Evolutionary conservation across 2,888 invertebrate genomes (phyloP).

Genomic region (Ellobium chinense): DNA sequence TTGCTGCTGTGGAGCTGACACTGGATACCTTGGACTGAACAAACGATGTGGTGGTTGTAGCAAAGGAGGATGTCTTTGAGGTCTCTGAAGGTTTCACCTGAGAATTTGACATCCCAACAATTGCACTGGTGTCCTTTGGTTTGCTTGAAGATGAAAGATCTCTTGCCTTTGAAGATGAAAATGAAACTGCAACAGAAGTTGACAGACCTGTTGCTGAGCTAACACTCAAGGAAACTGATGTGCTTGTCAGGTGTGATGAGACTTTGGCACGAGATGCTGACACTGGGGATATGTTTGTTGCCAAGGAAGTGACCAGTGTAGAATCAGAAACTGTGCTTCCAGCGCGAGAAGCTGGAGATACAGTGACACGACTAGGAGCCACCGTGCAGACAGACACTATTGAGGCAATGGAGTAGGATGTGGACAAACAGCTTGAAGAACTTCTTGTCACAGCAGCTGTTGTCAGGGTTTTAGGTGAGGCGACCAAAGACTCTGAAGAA

Average conservation of each 20-base stretch:
- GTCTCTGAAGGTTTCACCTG: background rate
- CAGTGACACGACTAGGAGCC: too few relatives aligned
- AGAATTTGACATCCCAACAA: background rate
- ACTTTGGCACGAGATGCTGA: too few relatives aligned
- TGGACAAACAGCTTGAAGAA: background rate
- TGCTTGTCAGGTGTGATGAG: too few relatives aligned
- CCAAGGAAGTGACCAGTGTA: background rate
- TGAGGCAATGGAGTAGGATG: conserved; percentile 11
- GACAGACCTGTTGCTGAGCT: too few relatives aligned
- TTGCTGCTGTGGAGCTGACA: background rate
- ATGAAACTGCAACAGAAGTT: background rate
- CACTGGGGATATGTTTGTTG: too few relatives aligned
- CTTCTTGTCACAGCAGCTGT: background rate
- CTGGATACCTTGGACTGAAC: background rate
- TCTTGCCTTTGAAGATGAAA: background rate
- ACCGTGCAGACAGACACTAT: background rate
- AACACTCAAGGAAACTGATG: too few relatives aligned
- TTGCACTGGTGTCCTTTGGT: background rate
- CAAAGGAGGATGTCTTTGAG: background rate
- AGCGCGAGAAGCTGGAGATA: too few relatives aligned
- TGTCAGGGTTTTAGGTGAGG: conserved; percentile 1
- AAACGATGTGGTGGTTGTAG: background rate
- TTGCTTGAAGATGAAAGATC: background rate
- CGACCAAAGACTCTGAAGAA: background rate
- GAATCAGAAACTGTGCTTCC: background rate